Evolutionary conservation across 2,797 vertebrate species (phyloP).

Genomic region (Dipus sagitta): DNA sequence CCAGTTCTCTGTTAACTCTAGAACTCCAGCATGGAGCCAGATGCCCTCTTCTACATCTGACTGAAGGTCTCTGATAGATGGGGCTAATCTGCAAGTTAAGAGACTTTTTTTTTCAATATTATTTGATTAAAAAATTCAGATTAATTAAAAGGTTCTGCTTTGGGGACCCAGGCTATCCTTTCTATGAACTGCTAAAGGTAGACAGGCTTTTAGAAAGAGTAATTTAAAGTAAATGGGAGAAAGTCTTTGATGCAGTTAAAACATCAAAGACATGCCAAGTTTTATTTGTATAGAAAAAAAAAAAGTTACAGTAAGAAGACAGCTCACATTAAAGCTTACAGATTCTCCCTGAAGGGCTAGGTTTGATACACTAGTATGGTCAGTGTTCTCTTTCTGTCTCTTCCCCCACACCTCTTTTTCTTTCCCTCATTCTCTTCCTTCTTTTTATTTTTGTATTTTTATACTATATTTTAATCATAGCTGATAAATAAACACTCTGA

Average conservation of each 20-base stretch:
- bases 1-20: slow-evolving; percentile 51
- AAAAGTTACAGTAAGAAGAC: slow-evolving; percentile 59
- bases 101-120: slow-evolving; percentile 61
- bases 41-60: slow-evolving; percentile 29
- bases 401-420: not conserved
- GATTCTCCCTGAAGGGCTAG: slow-evolving; percentile 69
- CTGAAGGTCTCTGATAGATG: slow-evolving; percentile 55
- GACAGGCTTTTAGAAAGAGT: slow-evolving; percentile 73
- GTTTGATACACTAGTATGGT: not conserved
- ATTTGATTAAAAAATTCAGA: slow-evolving; percentile 68
- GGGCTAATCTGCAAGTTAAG: slow-evolving; percentile 64
- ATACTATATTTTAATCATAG: not conserved
- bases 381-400: not conserved
- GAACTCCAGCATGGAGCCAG: not conserved
- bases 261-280: slow-evolving; percentile 72
- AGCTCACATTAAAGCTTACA: slow-evolving; percentile 69
- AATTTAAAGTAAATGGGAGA: slow-evolving; percentile 75
- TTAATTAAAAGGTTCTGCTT: slow-evolving; percentile 71
- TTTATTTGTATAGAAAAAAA: slow-evolving; percentile 74
- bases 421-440: rapidly evolving
- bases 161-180: slow-evolving; percentile 59
- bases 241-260: slow-evolving; percentile 65
- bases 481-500: not conserved
- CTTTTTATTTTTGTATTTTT: no score
- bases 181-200: slow-evolving; percentile 63